Base-by-base conservation (phyloP, 2,113 vertebrate species). In the Poecilia latipinna region DNA sequence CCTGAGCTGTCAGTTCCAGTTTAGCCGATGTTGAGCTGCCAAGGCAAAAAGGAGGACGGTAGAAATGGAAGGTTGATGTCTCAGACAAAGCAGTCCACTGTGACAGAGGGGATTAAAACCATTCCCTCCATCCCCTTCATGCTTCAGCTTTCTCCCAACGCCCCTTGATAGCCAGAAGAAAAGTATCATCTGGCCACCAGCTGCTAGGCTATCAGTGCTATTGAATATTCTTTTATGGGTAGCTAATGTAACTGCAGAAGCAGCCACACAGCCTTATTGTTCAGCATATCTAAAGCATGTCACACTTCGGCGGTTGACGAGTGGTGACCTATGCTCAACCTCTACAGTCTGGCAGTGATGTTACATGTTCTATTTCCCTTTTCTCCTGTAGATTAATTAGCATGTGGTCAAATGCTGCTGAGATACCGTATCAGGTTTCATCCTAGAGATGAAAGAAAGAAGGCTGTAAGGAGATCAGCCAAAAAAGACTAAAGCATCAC, bases 401-500 rank as follows among this genome's bases (percentile, higher is more conserved):
- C 61, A 29, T 79, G 76, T 72, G 85, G 86, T 84, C 86, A 84
- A 88, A 89, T 82, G 81, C 79, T 71, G 70, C 82, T 86, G 85
- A 90, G 84, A 82, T 66, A 29, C 72, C 35, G 44, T 90, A 89
- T 91, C 82, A 26, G 75, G 82, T 88, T 93, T 91, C 89, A 84
- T 83, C 72, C 75, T 32, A 39, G 77, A 82, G 77, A 88, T 80
- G 19, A 78, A 81, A 78, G 72, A 83, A 80, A 78, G 61, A 71
- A 62, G 79, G 39, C 69, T 48, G 61, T 82, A 77, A 86, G 68
- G 60, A 75, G 85, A 91, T 91, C 87, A 90, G 82, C 78, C 73
- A 51, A 82, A 44, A 80, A 85, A 62, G 31, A 82, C 81, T 64
- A 42, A 42, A 32, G 77, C 87, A 68, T 84, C 87, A 88, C 86